These are phyloP conservation scores for Nothocercus nigrocapillus DNA, from an alignment of 2,113 vertebrate genomes.

Conservation along the genomic window DNA sequence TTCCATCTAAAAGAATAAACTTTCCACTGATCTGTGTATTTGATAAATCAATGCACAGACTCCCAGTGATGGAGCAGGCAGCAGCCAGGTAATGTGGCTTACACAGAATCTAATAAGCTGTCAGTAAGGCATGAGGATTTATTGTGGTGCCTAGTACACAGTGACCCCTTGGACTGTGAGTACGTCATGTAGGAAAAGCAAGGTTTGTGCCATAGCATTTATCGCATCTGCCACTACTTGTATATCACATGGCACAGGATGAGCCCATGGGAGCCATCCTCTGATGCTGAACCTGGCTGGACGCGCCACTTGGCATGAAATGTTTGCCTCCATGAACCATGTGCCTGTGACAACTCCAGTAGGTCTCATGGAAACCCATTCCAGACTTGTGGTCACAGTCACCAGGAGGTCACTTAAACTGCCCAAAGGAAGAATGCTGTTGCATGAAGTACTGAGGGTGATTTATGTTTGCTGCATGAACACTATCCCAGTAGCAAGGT, in stretches of 20 bases:
- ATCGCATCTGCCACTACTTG: background rate
- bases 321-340: background rate
- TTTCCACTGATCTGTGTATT: background rate
- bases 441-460: background rate
- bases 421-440: background rate
- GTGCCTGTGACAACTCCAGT: background rate
- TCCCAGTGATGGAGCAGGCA: background rate
- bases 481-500: background rate
- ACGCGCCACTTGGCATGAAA: background rate
- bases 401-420: background rate
- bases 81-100: background rate
- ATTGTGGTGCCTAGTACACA: background rate
- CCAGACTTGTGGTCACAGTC: background rate
- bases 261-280: background rate
- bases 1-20: background rate
- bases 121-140: background rate
- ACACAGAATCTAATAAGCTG: background rate
- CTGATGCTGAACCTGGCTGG: background rate
- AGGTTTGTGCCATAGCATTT: background rate
- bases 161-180: background rate
- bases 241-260: background rate
- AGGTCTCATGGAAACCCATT: background rate
- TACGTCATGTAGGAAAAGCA: background rate
- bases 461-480: background rate
- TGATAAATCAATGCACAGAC: background rate